Evolutionary conservation across 2,888 invertebrate species (phyloP).

Genomic region (Leucophenga montana): DNA sequence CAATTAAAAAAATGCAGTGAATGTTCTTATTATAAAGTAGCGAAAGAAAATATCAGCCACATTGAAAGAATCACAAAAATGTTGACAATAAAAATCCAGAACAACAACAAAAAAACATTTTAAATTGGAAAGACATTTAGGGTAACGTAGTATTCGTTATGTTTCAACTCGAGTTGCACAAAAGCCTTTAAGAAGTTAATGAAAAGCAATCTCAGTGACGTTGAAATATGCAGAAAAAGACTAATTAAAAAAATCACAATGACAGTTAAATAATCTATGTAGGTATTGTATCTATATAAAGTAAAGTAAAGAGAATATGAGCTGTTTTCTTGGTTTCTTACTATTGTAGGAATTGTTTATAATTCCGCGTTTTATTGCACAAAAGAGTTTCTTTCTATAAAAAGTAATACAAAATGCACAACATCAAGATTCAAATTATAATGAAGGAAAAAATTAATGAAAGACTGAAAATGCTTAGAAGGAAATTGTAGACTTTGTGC

Average conservation of each 20-base stretch:
- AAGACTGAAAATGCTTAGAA: neutral
- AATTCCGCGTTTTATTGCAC: conserved; percentile 9
- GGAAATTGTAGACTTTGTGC: neutral
- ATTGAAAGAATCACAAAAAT: neutral
- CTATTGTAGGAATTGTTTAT: conserved; percentile 18
- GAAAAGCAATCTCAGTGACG: neutral
- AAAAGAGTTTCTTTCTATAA: conserved; percentile 9
- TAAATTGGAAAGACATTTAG: too few relatives aligned
- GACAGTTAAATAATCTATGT: conserved; percentile 35
- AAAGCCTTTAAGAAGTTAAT: conserved; percentile 28
- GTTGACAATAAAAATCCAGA: neutral
- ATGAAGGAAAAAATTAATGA: neutral
- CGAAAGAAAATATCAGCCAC: too few relatives aligned
- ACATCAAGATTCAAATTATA: neutral
- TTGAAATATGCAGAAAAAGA: conserved; percentile 43
- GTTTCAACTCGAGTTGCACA: conserved; percentile 33
- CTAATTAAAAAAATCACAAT: conserved; percentile 65
- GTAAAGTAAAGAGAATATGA: conserved; percentile 31
- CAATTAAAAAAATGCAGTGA: neutral
- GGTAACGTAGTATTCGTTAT: too few relatives aligned
- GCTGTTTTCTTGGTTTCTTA: neutral
- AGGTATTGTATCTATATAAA: conserved; percentile 34
- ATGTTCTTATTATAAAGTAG: neutral
- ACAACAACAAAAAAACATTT: neutral
- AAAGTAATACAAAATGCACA: neutral